Evolutionary conservation across 2,888 invertebrate species (phyloP).

Genomic region (Chydorus sphaericus): DNA sequence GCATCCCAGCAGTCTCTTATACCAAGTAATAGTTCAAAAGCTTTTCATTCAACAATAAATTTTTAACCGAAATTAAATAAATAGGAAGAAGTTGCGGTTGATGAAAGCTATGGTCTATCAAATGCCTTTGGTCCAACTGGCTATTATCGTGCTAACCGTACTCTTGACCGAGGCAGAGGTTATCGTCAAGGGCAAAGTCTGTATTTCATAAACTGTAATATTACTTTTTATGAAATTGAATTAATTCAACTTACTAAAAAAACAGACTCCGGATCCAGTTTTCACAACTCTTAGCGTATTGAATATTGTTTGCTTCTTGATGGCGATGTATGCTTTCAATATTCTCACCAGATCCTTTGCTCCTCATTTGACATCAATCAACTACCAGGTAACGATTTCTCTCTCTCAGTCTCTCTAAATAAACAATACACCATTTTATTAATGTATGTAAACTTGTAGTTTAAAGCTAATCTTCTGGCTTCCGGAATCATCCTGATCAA

Average conservation of each 20-base stretch:
- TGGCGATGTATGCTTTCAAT: slow-evolving; percentile 10
- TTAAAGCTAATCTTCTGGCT: background rate
- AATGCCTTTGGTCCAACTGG: slow-evolving; percentile 9
- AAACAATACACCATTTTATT: background rate
- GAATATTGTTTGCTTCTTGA: slow-evolving; percentile 7
- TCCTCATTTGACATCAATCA: background rate
- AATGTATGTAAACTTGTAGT: no score
- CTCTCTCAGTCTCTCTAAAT: no score
- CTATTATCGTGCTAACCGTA: background rate
- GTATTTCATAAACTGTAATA: no score
- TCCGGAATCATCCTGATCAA: background rate
- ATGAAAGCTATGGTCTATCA: slow-evolving; percentile 8
- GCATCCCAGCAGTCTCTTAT: background rate
- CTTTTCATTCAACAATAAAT: background rate
- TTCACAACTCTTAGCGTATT: background rate
- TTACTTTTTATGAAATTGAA: no score
- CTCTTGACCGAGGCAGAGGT: slow-evolving; percentile 4
- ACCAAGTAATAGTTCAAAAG: background rate
- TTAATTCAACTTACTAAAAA: no score
- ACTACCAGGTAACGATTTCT: background rate
- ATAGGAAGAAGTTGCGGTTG: slow-evolving; percentile 5
- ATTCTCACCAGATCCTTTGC: background rate
- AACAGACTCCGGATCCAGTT: background rate
- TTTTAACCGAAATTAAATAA: background rate
- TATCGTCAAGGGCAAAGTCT: background rate